Conservation (phyloP, 2,888 invertebrate species). For the Halictus quadricinctus region DNA sequence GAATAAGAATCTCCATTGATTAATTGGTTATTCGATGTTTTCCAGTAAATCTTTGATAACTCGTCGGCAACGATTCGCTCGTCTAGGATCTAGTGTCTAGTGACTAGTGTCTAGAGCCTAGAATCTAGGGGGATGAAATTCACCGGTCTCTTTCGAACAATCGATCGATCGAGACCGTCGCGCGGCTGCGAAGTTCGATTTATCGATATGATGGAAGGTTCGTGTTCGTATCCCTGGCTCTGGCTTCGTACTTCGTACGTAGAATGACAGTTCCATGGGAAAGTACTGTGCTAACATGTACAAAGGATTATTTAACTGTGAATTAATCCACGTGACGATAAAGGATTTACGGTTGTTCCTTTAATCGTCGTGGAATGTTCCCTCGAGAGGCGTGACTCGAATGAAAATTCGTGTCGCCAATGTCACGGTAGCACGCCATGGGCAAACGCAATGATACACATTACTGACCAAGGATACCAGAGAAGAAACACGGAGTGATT, state of each 20-base stretch:
- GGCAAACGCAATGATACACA: slow-evolving; percentile 39
- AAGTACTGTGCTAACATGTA: slow-evolving; percentile 22
- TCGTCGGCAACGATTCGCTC: too few relatives aligned
- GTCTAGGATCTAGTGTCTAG: not conserved
- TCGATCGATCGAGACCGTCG: slow-evolving; percentile 39
- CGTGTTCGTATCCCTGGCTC: slow-evolving; percentile 17
- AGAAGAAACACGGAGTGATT: slow-evolving; percentile 33
- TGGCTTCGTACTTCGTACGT: slow-evolving; percentile 2
- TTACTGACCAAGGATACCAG: slow-evolving; percentile 18
- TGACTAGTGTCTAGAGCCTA: not conserved
- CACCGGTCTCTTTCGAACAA: slow-evolving; percentile 2
- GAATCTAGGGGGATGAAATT: not conserved
- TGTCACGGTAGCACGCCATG: slow-evolving; percentile 33
- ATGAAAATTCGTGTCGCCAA: slow-evolving; percentile 15
- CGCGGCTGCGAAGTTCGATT: slow-evolving; percentile 32
- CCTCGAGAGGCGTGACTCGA: not conserved
- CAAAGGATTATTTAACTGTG: slow-evolving; percentile 34
- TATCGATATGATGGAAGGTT: slow-evolving; percentile 34
- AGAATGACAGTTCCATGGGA: slow-evolving; percentile 55
- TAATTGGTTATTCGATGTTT: too few relatives aligned
- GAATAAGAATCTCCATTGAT: too few relatives aligned
- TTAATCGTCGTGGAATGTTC: slow-evolving; percentile 11
- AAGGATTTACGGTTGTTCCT: slow-evolving; percentile 23
- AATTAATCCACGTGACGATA: slow-evolving; percentile 57
- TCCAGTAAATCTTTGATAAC: too few relatives aligned